Base-by-base conservation (phyloP, 2,113 vertebrate species). In the Psittacula cyanocephala region DNA sequence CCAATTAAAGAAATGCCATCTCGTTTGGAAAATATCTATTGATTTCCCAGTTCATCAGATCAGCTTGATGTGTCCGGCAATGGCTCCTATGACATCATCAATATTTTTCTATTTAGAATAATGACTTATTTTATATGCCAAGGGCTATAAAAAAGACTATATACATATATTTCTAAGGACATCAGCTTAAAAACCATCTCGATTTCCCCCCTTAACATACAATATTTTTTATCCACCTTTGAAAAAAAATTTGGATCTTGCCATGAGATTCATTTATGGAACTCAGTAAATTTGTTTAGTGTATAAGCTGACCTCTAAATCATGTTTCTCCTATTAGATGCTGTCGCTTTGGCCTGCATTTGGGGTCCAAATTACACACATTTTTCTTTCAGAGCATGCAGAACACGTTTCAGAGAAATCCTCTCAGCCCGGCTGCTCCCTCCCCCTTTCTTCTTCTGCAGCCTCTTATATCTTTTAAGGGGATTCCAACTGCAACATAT, bases 21-120 rank as follows among this genome's bases (percentile, higher is more conserved):
- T 98, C 94, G 60, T 98, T 98, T 98, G 97, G 97, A 98, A 98
- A 98, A 96, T 96, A 95, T 97, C 97, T 98, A 98, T 98, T 97
- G 98, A 98, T 98, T 98, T 98, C 95, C 92, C 85, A 96, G 97
- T 97, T 98, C 98, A 97, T 98, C 97, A 97, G 95, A 97, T 98
- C 96, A 97, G 96, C 95, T 93, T 97, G 98, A 98, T 98, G 97
- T 98, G 97, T 98, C 97, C 95, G 7, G 97, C 97, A 97, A 97
- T 96, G 97, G 91, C 92, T 97, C 96, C 96, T 90, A 97, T 98
- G 97, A 98, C 97, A 98, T 98, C 98, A 98, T 98, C 98, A 97
- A 98, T 98, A 98, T 97, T 97, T 98, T 98, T 98, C 98, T 98
- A 97, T 98, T 98, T 98, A 98, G 96, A 98, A 98, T 98, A 98